Evolutionary conservation across 92 coral and sea anemone genomes (phyloP).

Genomic region (Porites cylindrica): DNA sequence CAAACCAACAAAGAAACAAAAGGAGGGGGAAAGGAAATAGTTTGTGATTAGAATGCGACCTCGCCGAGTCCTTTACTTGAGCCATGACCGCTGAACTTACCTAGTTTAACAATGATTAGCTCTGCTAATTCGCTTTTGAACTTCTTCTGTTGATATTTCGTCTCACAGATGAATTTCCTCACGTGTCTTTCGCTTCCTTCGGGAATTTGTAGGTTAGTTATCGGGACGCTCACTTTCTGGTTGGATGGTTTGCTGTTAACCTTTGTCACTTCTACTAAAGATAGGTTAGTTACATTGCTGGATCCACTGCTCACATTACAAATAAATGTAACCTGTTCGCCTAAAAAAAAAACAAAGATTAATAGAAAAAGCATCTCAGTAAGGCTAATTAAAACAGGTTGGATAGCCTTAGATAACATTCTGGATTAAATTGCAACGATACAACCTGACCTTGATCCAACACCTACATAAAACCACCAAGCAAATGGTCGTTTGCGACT

Average conservation of each 20-base stretch:
- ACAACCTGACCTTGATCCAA: no score
- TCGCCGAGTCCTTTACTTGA: no score
- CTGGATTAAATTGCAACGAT: no score
- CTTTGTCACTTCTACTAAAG: background rate
- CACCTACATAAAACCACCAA: no score
- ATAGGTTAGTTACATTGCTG: background rate
- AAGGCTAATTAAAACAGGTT: background rate
- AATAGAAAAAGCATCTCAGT: background rate
- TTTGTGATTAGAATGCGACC: no score
- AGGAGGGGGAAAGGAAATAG: no score
- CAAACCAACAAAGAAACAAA: no score
- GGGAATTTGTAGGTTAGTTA: constrained; percentile 12
- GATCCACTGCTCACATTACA: constrained; percentile 12
- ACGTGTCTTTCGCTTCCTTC: background rate
- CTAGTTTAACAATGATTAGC: constrained; percentile 12
- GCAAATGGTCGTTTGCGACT: no score
- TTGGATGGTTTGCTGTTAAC: background rate
- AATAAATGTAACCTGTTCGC: constrained; percentile 10
- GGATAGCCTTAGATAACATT: background rate
- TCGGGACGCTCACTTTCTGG: background rate
- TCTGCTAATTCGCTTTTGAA: constrained; percentile 7
- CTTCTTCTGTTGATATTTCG: background rate
- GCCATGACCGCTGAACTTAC: background rate
- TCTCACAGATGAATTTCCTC: constrained; percentile 18
- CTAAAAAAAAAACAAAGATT: background rate